phyloP scores from a whole-genome alignment of 2,888 invertebrate genomes.

The Drosophila pseudotalamancana region DNA sequence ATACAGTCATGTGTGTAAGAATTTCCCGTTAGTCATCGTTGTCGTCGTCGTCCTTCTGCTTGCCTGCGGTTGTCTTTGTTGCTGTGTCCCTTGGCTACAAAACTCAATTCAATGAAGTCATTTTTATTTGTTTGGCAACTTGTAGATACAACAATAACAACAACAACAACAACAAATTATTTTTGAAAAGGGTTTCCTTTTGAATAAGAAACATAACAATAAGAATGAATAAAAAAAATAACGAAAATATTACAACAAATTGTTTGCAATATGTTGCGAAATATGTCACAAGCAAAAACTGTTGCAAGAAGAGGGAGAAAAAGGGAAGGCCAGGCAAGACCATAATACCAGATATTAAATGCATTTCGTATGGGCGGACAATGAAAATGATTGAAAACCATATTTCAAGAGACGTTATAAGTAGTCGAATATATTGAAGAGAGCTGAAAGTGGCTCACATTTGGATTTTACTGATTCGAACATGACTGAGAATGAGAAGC shows the following conservation, averaged over 20 bases:
- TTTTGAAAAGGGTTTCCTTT: constrained; percentile 61
- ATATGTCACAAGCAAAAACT: constrained; percentile 23
- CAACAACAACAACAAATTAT: constrained; percentile 36
- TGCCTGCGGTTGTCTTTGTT: constrained; percentile 25
- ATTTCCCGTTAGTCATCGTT: constrained; percentile 49
- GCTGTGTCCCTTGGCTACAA: constrained; percentile 42
- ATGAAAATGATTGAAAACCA: constrained; percentile 63
- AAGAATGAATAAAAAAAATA: background rate
- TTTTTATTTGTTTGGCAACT: constrained; percentile 74
- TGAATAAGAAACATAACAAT: constrained; percentile 30
- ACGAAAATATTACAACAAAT: constrained; percentile 35
- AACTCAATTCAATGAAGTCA: constrained; percentile 76
- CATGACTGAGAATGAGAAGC: background rate
- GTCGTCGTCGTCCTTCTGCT: constrained; percentile 11
- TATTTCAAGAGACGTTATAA: constrained; percentile 38
- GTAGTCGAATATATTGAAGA: constrained; percentile 28
- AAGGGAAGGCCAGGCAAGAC: background rate
- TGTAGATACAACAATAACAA: constrained; percentile 40
- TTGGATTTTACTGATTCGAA: background rate
- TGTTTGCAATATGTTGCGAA: constrained; percentile 57
- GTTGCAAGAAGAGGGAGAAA: background rate
- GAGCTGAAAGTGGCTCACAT: constrained; percentile 45
- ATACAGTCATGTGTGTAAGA: background rate
- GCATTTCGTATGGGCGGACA: constrained; percentile 54
- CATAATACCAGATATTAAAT: constrained; percentile 73